phyloP scores from a whole-genome alignment of 1,140 invertebrate species.

The Euschistus heros region DNA sequence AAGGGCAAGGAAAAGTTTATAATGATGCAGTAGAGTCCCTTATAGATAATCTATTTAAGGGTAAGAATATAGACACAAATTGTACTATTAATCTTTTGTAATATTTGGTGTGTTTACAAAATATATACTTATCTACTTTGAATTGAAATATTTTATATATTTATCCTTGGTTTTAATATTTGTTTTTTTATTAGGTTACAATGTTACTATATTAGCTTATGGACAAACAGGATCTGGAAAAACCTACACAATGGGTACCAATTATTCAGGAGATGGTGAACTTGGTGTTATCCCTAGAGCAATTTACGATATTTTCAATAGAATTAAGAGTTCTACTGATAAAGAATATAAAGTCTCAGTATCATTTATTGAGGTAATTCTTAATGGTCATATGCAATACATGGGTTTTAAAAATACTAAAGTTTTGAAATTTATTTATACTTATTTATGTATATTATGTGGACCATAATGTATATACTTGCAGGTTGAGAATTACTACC shows the following conservation, averaged over 20 bases:
- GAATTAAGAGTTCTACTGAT: slow-evolving; percentile 47
- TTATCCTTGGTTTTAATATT: slow-evolving; percentile 17
- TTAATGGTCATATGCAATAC: not conserved
- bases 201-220: slow-evolving; percentile 86
- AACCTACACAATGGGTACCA: slow-evolving; percentile 85
- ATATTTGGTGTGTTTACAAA: not conserved
- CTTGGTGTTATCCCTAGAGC: slow-evolving; percentile 78
- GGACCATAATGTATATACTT: too few species aligned
- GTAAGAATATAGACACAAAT: not conserved
- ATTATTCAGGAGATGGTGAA: slow-evolving; percentile 51
- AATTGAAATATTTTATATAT: slow-evolving; percentile 6
- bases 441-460: too few species aligned
- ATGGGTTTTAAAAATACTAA: too few species aligned
- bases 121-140: not conserved
- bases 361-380: slow-evolving; percentile 41
- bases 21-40: slow-evolving; percentile 49
- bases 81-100: not conserved
- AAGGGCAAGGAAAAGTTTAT: slow-evolving; percentile 66
- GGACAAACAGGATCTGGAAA: slow-evolving; percentile 91
- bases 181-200: slow-evolving; percentile 53
- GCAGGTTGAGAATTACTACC: too few species aligned
- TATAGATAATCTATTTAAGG: slow-evolving; percentile 20
- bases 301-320: slow-evolving; percentile 69
- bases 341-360: slow-evolving; percentile 63
- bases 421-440: too few species aligned